Evolutionary conservation across 92 coral and sea anemone genomes (phyloP).

Genomic region (Diadumene lineata): DNA sequence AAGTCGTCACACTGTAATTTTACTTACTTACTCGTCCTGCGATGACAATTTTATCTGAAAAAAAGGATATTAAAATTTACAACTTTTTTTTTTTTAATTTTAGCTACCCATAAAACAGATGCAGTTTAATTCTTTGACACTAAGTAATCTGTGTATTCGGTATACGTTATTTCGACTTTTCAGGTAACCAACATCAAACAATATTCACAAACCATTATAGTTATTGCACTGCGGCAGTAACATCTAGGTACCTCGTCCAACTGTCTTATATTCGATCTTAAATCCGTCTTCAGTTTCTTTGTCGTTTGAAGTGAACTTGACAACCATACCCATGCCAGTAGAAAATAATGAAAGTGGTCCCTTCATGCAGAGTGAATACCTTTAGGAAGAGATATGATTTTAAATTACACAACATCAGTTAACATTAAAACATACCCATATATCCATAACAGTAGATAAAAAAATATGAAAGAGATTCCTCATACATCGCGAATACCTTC

Average conservation of each 20-base stretch:
- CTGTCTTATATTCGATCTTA: conserved; percentile 23
- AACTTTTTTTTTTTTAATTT: no score
- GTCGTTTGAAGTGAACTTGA: conserved; percentile 19
- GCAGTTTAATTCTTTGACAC: no score
- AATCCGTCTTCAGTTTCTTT: conserved; percentile 13
- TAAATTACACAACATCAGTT: no score
- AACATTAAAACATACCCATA: no score
- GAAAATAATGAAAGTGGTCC: conserved; percentile 29
- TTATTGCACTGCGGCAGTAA: no score
- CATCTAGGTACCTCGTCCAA: conserved; percentile 24
- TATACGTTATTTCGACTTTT: background rate
- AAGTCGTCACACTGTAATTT: background rate
- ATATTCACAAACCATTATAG: no score
- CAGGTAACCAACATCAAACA: no score
- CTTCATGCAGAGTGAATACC: conserved; percentile 30
- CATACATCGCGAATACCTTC: no score
- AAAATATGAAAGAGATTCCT: background rate
- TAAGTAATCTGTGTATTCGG: no score
- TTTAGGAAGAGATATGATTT: background rate
- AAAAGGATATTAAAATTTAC: no score
- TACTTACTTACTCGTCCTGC: conserved; percentile 27
- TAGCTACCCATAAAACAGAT: no score
- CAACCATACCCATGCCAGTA: conserved; percentile 22
- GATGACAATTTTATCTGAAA: conserved; percentile 1
- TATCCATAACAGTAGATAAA: no score